Conservation (phyloP, 2,797 vertebrate genomes). For the Corythornis leucogaster region DNA sequence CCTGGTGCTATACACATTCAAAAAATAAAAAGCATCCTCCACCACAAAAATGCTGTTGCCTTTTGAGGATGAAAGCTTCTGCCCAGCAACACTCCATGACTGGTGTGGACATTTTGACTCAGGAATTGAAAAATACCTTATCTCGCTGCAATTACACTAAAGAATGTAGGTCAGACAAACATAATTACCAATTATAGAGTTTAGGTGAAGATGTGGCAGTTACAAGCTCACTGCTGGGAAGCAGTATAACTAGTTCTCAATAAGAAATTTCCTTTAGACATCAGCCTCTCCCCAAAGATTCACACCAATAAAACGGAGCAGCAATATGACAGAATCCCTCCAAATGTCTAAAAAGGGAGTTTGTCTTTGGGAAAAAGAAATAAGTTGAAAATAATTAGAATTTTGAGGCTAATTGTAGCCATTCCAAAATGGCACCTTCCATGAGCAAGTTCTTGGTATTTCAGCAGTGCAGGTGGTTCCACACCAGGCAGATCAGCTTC, state of each 20-base stretch:
- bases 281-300: slow-evolving; percentile 51
- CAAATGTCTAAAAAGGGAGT: slow-evolving; percentile 1
- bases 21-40: neutral
- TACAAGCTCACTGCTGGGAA: slow-evolving; percentile 50
- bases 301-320: slow-evolving; percentile 41
- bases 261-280: slow-evolving; percentile 62
- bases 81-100: slow-evolving; percentile 30
- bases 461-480: neutral
- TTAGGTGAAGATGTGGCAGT: slow-evolving; percentile 40
- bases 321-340: slow-evolving; percentile 42
- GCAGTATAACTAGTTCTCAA: slow-evolving; percentile 43
- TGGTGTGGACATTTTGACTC: slow-evolving; percentile 29
- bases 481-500: neutral
- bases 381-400: slow-evolving; percentile 6
- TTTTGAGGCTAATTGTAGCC: slow-evolving; percentile 23
- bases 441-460: neutral
- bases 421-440: neutral
- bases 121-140: slow-evolving; percentile 45
- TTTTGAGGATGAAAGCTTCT: slow-evolving; percentile 41
- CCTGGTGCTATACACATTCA: neutral
- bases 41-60: slow-evolving; percentile 25
- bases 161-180: slow-evolving; percentile 66
- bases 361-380: neutral
- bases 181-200: slow-evolving; percentile 63
- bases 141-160: slow-evolving; percentile 35